Conservation (phyloP, 2,888 invertebrate species). For the Drosophila meridiana region DNA sequence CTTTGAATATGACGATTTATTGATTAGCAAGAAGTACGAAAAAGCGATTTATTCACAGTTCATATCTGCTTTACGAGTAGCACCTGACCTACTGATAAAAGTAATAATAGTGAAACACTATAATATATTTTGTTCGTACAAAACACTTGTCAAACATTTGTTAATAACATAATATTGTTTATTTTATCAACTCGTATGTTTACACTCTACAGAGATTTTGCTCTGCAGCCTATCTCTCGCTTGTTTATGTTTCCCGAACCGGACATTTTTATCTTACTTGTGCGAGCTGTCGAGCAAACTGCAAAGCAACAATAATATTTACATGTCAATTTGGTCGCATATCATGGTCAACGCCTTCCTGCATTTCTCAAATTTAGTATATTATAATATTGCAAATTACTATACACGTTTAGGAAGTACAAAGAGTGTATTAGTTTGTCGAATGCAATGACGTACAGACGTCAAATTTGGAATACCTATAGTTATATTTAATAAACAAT, state of each 20-base stretch:
- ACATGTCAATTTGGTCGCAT: conserved; percentile 37
- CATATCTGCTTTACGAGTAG: neutral
- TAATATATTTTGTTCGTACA: conserved; percentile 5
- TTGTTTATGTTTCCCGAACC: conserved; percentile 39
- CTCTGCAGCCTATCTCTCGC: conserved; percentile 38
- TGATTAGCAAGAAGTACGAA: conserved; percentile 14
- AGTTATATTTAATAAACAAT: neutral
- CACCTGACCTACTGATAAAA: conserved; percentile 7
- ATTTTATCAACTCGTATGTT: conserved; percentile 23
- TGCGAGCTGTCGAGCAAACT: conserved; percentile 46
- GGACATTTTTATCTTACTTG: conserved; percentile 60
- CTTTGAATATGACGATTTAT: conserved; percentile 48
- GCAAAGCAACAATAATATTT: conserved; percentile 61
- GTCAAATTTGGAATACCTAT: neutral
- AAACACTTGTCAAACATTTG: conserved; percentile 21
- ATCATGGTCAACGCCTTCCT: conserved; percentile 20
- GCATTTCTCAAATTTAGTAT: neutral
- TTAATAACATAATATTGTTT: conserved; percentile 20
- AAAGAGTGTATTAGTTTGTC: neutral
- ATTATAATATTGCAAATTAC: neutral
- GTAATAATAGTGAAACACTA: neutral
- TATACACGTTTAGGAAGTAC: neutral
- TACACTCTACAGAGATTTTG: neutral
- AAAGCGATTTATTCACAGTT: conserved; percentile 6
- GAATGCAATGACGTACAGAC: neutral